Evolutionary conservation across 1,140 invertebrate species (phyloP).

Genomic region (Chrysoperla carnea): DNA sequence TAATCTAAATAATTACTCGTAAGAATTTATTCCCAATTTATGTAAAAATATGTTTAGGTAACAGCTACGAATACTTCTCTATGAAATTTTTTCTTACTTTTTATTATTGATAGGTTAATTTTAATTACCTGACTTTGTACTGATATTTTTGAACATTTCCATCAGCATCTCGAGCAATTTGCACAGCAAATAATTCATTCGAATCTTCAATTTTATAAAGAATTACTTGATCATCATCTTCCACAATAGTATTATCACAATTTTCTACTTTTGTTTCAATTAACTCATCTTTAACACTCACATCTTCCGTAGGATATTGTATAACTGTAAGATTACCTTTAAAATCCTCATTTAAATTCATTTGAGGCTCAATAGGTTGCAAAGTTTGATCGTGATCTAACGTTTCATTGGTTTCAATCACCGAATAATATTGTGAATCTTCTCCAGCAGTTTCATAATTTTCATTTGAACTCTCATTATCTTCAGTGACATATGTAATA

Average conservation of each 20-base stretch:
- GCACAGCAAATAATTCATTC: slow-evolving; percentile 4
- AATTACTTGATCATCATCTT: neutral
- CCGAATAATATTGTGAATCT: neutral
- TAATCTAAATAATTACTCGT: neutral
- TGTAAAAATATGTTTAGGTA: neutral
- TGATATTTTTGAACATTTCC: slow-evolving; percentile 7
- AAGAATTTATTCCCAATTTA: neutral
- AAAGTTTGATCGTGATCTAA: neutral
- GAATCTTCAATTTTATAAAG: slow-evolving; percentile 1
- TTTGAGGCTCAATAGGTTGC: neutral
- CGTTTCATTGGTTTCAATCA: neutral
- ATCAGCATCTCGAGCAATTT: slow-evolving; percentile 3
- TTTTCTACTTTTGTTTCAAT: neutral
- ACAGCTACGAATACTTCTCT: neutral
- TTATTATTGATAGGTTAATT: neutral
- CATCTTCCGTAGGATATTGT: neutral
- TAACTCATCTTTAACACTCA: neutral
- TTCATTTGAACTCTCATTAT: neutral
- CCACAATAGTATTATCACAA: neutral
- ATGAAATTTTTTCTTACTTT: neutral
- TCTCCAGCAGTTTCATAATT: neutral
- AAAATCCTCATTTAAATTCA: neutral
- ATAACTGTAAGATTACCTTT: neutral
- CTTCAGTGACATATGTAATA: neutral
- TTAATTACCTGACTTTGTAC: slow-evolving; percentile 6